Base-by-base conservation (phyloP, 2,797 vertebrate genomes). In the Pelobates cultripes region DNA sequence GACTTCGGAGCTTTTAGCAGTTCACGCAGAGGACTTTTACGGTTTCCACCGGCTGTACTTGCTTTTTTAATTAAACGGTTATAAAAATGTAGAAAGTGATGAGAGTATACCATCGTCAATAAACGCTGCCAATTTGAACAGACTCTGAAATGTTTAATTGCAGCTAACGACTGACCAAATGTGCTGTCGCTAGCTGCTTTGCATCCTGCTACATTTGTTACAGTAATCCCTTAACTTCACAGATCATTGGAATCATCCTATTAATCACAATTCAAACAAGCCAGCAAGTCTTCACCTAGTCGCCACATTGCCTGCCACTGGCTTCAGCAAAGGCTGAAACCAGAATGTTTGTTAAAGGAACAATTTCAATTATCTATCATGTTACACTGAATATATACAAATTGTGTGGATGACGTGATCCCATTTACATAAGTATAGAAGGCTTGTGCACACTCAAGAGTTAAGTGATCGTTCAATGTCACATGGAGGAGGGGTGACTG, bases 231-330 rank as follows among this genome's bases (percentile, higher is more conserved):
- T 68, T 43, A 42, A 43, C 42, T 68, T 68, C 42, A 43, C 42
- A 43, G 66, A 68, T 68, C 61, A 68, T 68, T 68, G 40, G 28
- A 68, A 5, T 4, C 13, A 6, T 68, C 13, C 66, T 68, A 68
- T 68, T 68, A 68, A 42, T 68, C 66, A 68, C 42, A 42, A 10
- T 68, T 68, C 7, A 41, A 68, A 68, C 66, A 68, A 68, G 40
- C 40, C 42, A 68, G 41, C 66, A 68, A 64, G 7, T 28, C 5
- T 28, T 3, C 17, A 64, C 61, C 61, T 64, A 64, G 61, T 10
- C 14, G 55, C 9, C 14, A 28, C 55, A 4, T 3, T 68, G 3
- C 41, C 13, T 68, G 66, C 66, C 13, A 68, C 8, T 28, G 9
- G 66, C 66, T 68, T 9, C 12, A 43, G 40, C 45, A 47, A 5